Percentiles rank a stretch among this genome's conserved stretches.
Conservation (phyloP, 2,888 invertebrate genomes). For the Lithophane semibrunnea region DNA sequence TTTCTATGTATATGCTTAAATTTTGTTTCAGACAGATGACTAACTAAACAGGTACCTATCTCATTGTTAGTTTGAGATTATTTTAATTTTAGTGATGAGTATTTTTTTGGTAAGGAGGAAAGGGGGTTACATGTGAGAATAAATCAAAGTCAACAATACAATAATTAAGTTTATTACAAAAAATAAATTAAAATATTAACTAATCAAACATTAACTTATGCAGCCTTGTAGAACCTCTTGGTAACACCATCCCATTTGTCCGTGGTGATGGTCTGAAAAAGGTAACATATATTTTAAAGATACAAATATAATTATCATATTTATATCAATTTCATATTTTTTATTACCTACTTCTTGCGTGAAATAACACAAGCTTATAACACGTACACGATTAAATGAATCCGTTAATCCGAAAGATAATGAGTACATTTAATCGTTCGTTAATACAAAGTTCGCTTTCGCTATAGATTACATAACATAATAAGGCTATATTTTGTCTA, state of each 20-base stretch:
- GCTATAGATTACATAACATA: not conserved
- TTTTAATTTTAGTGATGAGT: not conserved
- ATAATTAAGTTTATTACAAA: conserved; percentile 27
- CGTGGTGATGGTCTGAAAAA: conserved; percentile 68
- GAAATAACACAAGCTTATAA: not conserved
- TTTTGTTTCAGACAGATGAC: not conserved
- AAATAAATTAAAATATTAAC: conserved; percentile 49
- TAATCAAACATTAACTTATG: conserved; percentile 49
- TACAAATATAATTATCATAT: not conserved
- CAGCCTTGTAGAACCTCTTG: conserved; percentile 69
- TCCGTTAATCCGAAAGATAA: conserved; percentile 14
- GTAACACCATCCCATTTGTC: conserved; percentile 71
- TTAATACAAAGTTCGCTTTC: not conserved
- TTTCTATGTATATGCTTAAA: too few species aligned
- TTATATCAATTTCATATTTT: not conserved
- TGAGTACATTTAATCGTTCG: not conserved
- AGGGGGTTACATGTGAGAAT: not conserved
- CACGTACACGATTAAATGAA: conserved; percentile 10
- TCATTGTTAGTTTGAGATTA: not conserved
- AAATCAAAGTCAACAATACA: conserved; percentile 1
- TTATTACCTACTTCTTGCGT: not conserved
- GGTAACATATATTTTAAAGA: not conserved
- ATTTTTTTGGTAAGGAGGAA: not conserved
- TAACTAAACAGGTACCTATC: too few species aligned
- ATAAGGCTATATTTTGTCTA: not conserved